phyloP scores from a whole-genome alignment of 1,140 invertebrate species.

The Apis florea region DNA sequence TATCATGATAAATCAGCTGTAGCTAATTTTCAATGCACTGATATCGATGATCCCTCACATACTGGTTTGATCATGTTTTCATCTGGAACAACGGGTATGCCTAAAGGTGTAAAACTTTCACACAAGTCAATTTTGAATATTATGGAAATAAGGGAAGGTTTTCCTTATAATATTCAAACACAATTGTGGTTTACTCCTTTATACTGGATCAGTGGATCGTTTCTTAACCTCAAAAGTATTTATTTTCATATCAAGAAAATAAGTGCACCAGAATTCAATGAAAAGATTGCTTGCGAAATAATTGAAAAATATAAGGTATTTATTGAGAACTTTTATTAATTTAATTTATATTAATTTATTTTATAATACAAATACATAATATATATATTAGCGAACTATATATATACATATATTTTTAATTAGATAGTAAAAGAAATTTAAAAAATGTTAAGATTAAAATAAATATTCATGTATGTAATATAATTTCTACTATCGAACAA shows the following conservation, averaged over 20 bases:
- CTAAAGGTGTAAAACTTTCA: constrained; percentile 87
- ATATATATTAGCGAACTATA: no score
- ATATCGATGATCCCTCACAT: constrained; percentile 22
- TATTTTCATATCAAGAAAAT: constrained; percentile 72
- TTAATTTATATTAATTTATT: no score
- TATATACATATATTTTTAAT: no score
- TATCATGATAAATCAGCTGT: constrained; percentile 15
- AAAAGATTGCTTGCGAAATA: constrained; percentile 77
- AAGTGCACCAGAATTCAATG: constrained; percentile 81
- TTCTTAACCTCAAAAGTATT: constrained; percentile 61
- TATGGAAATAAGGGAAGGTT: rapidly evolving
- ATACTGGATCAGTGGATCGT: constrained; percentile 65
- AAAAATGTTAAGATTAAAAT: no score
- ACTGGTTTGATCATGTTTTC: constrained; percentile 78
- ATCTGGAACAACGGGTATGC: constrained; percentile 88
- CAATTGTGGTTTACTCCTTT: constrained; percentile 64
- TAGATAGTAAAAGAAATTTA: no score
- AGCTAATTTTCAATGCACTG: constrained; percentile 39
- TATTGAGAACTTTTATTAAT: no score
- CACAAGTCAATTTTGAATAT: constrained; percentile 71
- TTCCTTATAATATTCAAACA: background rate
- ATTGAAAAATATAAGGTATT: constrained; percentile 77
- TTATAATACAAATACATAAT: no score
- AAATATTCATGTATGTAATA: no score
- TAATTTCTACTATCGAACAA: no score